Base-by-base conservation (phyloP, 2,797 vertebrate species). In the Hydrolagus colliei region DNA sequence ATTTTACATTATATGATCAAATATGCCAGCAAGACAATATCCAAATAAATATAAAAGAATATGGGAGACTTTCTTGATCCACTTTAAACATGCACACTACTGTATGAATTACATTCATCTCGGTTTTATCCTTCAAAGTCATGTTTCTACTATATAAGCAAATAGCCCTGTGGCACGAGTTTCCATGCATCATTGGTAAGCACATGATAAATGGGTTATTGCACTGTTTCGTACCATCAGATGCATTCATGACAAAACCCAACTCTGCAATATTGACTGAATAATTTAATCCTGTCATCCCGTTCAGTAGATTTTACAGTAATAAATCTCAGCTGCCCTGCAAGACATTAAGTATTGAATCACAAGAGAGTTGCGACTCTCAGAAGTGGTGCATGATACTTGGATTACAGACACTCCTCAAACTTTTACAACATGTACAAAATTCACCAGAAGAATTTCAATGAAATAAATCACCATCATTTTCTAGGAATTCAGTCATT, bases 201-300 rank as follows among this genome's bases (percentile, higher is more conserved):
- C 22, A 94, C 92, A 93, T 94, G 94, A 94, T 93, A 92, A 94
- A 95, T 94, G 92, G 92, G 92, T 92, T 92, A 93, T 92, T 90
- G 92, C 89, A 93, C 93, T 91, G 93, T 93, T 90, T 93, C 92
- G 93, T 93, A 93, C 91, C 88, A 90, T 92, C 90, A 92, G 90
- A 92, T 93, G 91, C 90, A 91, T 92, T 89, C 89, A 88, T 73
- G 90, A 87, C 87, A 90, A 92, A 91, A 92, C 89, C 88, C 90
- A 89, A 88, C 90, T 89, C 88, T 86, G 92, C 93, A 91, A 92
- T 92, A 92, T 92, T 88, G 93, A 93, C 92, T 93, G 90, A 89
- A 93, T 94, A 94, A 94, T 92, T 93, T 91, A 94, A 93, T 94
- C 90, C 90, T 91, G 90, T 89, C 90, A 91, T 91, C 89, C 90